Evolutionary conservation across 2,888 invertebrate genomes (phyloP).

Genomic region (Agrochola lota): DNA sequence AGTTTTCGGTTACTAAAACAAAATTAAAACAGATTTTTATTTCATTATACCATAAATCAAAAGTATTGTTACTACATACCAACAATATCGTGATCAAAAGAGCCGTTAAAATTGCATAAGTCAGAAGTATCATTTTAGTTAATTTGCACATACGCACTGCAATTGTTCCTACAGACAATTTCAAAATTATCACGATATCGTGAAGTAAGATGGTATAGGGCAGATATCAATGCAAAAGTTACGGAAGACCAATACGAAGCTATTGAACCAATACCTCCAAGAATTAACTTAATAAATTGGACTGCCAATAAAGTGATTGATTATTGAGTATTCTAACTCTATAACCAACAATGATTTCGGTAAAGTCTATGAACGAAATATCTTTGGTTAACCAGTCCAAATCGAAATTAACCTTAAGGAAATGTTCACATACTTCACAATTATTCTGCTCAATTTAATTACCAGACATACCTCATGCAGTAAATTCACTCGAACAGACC

Average conservation of each 20-base stretch:
- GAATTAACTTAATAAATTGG: neutral
- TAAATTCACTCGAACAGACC: conserved; percentile 47
- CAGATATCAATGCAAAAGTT: neutral
- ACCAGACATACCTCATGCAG: conserved; percentile 11
- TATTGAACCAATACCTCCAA: conserved; percentile 2
- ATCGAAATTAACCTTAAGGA: neutral
- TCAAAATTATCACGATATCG: conserved; percentile 35
- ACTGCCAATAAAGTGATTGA: neutral
- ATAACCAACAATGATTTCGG: neutral
- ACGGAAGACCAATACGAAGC: conserved; percentile 20
- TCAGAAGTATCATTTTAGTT: neutral
- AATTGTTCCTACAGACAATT: conserved; percentile 1
- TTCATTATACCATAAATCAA: neutral
- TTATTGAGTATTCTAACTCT: neutral
- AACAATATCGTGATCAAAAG: neutral
- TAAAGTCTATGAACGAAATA: neutral
- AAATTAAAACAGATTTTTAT: neutral
- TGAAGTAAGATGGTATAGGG: conserved; percentile 12
- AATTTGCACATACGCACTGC: neutral
- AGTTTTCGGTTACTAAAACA: neutral
- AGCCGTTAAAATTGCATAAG: conserved; percentile 14
- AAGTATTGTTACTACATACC: neutral
- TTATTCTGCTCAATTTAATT: conserved; percentile 12
- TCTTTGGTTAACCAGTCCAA: neutral
- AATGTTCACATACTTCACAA: neutral